A percentile compares a stretch with the other conserved stretches of the same genome.
Conservation (phyloP, 2,797 vertebrate species). For the Chelmon rostratus region DNA sequence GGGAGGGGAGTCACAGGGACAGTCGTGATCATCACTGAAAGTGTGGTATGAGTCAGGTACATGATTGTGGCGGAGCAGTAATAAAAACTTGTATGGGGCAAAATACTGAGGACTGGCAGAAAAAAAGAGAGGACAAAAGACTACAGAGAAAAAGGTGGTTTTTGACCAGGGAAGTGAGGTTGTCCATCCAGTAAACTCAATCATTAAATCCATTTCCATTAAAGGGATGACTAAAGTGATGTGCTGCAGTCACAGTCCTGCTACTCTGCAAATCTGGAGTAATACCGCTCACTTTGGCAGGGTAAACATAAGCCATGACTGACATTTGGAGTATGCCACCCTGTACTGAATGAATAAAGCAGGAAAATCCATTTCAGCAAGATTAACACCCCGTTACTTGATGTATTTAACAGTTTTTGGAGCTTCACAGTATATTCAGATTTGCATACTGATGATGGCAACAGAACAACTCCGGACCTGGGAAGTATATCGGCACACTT, state of each 20-base stretch:
- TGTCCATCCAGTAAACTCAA: neutral
- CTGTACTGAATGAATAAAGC: neutral
- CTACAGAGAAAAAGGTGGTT: neutral
- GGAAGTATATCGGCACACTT: neutral
- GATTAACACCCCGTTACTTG: neutral
- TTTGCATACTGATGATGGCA: neutral
- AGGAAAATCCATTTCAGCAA: neutral
- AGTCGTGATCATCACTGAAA: neutral
- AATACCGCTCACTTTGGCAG: neutral
- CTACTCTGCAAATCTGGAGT: neutral
- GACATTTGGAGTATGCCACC: neutral
- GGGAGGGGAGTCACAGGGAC: neutral
- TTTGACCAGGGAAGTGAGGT: neutral
- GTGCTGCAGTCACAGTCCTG: neutral
- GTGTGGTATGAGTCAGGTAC: neutral
- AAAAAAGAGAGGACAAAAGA: neutral
- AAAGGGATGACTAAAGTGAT: constrained; percentile 1
- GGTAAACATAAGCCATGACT: neutral
- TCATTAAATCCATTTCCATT: neutral
- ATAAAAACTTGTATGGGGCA: neutral
- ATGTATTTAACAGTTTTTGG: neutral
- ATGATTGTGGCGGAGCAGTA: neutral
- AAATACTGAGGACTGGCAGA: neutral
- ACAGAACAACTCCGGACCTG: neutral
- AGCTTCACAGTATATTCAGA: neutral